Conservation (phyloP, 1,140 invertebrate species). For the Theocolax elegans region DNA sequence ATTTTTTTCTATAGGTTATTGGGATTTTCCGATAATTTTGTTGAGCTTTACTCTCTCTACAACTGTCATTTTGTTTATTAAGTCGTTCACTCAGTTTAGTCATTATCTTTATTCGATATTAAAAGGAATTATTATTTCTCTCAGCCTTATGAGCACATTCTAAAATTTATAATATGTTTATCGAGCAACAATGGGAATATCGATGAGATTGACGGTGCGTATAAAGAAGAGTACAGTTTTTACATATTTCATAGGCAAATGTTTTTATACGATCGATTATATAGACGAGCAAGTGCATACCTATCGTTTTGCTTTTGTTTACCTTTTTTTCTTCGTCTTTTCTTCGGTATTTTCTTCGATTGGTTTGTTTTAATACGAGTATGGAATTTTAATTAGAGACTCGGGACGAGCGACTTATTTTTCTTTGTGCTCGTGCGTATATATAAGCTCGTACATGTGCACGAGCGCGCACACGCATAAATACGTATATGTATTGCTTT, state of each 20-base stretch:
- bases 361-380: neutral
- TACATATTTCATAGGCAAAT: neutral
- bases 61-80: neutral
- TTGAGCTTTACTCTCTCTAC: neutral
- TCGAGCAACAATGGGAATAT: too few relatives aligned
- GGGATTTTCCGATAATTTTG: too few relatives aligned
- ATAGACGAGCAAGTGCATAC: too few relatives aligned
- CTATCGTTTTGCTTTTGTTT: too few relatives aligned
- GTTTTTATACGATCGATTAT: neutral
- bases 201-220: neutral
- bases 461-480: too few relatives aligned
- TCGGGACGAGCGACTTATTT: conserved; percentile 7
- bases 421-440: neutral
- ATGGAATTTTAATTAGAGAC: neutral
- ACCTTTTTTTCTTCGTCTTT: too few relatives aligned
- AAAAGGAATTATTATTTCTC: neutral
- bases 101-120: too few relatives aligned
- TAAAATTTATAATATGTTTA: too few relatives aligned
- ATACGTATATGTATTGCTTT: too few relatives aligned
- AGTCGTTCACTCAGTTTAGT: too few relatives aligned
- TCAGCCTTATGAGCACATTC: too few relatives aligned
- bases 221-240: neutral
- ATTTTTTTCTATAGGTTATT: too few relatives aligned
- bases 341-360: neutral
- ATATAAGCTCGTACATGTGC: neutral